Evolutionary conservation across 2,888 invertebrate species (phyloP).

Genomic region (Limnephilus lunatus): DNA sequence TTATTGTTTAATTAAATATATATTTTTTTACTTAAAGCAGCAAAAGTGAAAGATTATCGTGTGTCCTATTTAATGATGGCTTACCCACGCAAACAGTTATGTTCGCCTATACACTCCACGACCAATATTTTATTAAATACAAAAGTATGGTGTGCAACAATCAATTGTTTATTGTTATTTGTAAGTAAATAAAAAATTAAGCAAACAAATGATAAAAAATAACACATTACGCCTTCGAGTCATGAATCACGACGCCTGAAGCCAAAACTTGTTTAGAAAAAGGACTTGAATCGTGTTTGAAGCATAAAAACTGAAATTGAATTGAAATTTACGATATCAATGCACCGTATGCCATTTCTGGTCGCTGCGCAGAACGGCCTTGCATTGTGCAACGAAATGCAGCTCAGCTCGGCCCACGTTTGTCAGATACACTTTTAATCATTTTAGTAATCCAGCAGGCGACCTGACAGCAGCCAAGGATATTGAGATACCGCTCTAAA

Average conservation of each 20-base stretch:
- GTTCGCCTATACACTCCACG: background rate
- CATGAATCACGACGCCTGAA: background rate
- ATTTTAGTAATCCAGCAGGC: constrained; percentile 25
- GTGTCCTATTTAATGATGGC: too few species aligned
- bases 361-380: constrained; percentile 5
- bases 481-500: constrained; percentile 35
- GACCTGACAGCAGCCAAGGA: constrained; percentile 22
- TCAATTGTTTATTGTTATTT: background rate
- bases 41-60: too few species aligned
- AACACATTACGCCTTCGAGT: background rate
- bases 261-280: background rate
- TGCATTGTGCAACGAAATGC: constrained; percentile 34
- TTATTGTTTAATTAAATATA: too few species aligned
- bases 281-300: background rate
- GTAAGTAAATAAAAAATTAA: background rate
- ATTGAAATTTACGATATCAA: background rate
- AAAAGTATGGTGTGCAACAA: background rate
- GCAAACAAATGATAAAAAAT: background rate
- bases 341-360: background rate
- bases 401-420: constrained; percentile 27
- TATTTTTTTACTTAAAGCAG: too few species aligned
- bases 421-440: constrained; percentile 11
- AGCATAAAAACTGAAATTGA: background rate
- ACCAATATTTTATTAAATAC: background rate
- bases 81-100: too few species aligned